These are phyloP conservation scores for Pyrgilauda ruficollis DNA, from an alignment of 2,113 vertebrate species.

Conservation along the genomic window DNA sequence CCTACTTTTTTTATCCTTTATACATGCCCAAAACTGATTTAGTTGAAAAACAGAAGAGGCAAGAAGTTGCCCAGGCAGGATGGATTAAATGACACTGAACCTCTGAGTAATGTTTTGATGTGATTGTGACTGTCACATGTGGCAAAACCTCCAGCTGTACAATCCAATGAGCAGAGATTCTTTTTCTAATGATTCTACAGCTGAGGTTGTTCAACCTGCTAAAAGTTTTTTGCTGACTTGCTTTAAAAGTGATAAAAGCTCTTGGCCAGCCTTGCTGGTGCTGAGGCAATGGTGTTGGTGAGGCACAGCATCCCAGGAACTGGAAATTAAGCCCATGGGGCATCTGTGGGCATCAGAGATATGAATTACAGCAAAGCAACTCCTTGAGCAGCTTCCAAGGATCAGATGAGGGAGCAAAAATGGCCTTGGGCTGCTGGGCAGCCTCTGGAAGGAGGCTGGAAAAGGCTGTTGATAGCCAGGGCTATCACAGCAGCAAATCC, in stretches of 20 bases:
- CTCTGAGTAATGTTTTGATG: neutral
- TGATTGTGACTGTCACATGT: neutral
- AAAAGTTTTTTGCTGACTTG: conserved; percentile 1
- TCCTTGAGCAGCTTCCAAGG: neutral
- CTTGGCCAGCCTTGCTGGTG: neutral
- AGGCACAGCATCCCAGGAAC: conserved; percentile 14
- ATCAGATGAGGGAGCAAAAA: neutral
- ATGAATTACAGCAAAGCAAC: neutral
- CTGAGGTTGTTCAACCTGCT: neutral
- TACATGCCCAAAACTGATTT: neutral
- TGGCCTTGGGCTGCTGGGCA: neutral
- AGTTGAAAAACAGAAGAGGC: neutral
- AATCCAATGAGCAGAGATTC: neutral
- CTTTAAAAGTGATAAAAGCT: neutral
- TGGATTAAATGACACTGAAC: neutral
- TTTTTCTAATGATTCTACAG: neutral
- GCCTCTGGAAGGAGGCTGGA: neutral
- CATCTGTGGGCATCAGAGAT: neutral
- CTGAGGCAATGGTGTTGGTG: neutral
- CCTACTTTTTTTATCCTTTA: neutral
- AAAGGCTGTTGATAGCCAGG: neutral
- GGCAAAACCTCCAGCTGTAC: neutral
- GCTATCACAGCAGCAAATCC: neutral
- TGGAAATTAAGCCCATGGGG: neutral
- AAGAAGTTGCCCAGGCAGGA: neutral